Evolutionary conservation across 2,797 vertebrate genomes (phyloP).

Genomic region (Danio aesculapii): DNA sequence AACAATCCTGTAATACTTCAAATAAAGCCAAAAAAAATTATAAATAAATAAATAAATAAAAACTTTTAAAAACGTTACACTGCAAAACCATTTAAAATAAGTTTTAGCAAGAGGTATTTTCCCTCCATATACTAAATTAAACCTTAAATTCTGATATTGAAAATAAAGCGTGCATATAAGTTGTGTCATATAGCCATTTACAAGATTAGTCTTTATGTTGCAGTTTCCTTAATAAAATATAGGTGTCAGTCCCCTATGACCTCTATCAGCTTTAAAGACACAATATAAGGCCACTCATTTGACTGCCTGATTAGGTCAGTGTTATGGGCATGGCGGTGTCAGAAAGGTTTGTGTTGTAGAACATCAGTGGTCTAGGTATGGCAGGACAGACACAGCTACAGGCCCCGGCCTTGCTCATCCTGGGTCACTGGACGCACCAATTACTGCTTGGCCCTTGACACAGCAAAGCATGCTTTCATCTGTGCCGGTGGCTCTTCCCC

Average conservation of each 20-base stretch:
- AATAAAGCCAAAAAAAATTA: too few species aligned
- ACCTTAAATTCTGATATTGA: neutral
- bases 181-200: neutral
- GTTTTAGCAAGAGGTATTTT: neutral
- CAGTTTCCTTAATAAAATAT: neutral
- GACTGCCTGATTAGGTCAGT: constrained; percentile 32
- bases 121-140: neutral
- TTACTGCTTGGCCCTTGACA: constrained; percentile 79
- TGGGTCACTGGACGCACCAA: constrained; percentile 82
- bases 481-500: constrained; percentile 85
- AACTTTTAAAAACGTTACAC: neutral
- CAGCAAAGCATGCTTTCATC: constrained; percentile 87
- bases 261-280: neutral
- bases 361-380: constrained; percentile 47
- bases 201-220: neutral
- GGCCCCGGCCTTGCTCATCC: constrained; percentile 71
- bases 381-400: constrained; percentile 55
- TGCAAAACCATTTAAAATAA: neutral
- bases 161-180: neutral
- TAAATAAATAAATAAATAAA: too few species aligned
- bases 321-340: constrained; percentile 61
- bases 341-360: constrained; percentile 38
- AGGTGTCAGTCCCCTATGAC: neutral
- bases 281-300: constrained; percentile 1
- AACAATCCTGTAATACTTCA: too few species aligned